These are phyloP conservation scores for Hemiscyllium ocellatum DNA, from an alignment of 2,113 vertebrate species.

Conservation along the genomic window DNA sequence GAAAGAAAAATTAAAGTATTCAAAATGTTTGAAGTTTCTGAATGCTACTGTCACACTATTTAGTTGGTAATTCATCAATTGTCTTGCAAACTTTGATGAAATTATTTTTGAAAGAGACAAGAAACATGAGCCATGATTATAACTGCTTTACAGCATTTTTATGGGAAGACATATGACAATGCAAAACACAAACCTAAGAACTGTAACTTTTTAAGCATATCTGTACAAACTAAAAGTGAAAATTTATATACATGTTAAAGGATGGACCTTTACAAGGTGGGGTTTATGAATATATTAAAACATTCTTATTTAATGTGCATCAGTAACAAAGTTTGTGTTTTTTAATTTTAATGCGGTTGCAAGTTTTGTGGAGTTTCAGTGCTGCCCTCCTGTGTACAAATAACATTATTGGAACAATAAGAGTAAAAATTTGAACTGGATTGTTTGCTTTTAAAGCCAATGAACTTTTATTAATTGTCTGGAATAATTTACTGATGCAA, in stretches of 20 bases:
- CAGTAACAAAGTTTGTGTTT: neutral
- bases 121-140: neutral
- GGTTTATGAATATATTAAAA: neutral
- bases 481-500: neutral
- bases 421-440: neutral
- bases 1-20: neutral
- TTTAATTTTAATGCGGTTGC: neutral
- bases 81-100: neutral
- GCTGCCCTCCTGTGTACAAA: slow-evolving; percentile 55
- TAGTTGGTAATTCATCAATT: neutral
- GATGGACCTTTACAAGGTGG: neutral
- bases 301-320: neutral
- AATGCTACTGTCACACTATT: neutral
- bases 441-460: neutral
- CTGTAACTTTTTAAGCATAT: neutral
- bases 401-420: neutral
- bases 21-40: neutral
- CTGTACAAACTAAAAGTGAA: neutral
- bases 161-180: neutral
- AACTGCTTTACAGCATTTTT: neutral
- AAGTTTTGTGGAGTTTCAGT: slow-evolving; percentile 40
- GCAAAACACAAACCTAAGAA: neutral
- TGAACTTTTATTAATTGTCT: neutral
- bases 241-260: neutral
- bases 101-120: neutral